Evolutionary conservation across 1,140 invertebrate genomes (phyloP), one percentile per base, ranked within the genome.

Genomic region (Lanistes nyassanus): DNA sequence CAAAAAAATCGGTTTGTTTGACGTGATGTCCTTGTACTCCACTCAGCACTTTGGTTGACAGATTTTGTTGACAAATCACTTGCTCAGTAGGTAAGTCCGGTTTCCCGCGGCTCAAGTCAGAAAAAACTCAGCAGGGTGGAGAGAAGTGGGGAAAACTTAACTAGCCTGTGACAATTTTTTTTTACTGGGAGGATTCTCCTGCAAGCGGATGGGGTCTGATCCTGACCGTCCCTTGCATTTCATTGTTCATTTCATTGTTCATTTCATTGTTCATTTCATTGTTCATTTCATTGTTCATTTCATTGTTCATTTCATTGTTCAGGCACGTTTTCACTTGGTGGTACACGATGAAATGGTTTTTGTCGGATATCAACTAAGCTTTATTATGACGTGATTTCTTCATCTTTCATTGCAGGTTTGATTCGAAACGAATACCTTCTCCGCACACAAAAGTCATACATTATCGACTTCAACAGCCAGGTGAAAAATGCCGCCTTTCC

Each of bases 371-470:
- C 23, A 53, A 53, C 13, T 58, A 5, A 11, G 23, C 6, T 26
- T 3, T 60, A 60, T 60, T n/a, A 19, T 1, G n/a, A 9, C n/a
- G 0, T 11, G 56, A 26, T n/a, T 9, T 9, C 13, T 60, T 60
- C 29, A 60, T 60, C 23, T 60, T 11, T 60, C 13, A 5, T 31
- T 31, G 11, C 65, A 67, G 65, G 65, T 67, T 5, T 9, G 36
- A 67, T 67, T 7, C 16, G 65, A 42, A 67, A 67, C 39, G 65
- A 67, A 39, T 67, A 37, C 23, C 65, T 67, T 16, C 21, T 67
- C 21, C 65, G 65, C 39, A 42, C 39, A n/a, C 36, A 67, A 4
- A 36, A 39, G 36, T 67, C 65, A 19, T 39, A 67, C 34, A 13
- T 37, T 23, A n/a, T 60, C n/a, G 29, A n/a, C 56, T 60, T 60